Evolutionary conservation across 2,113 vertebrate genomes (phyloP).

Genomic region (Pteropus alecto): DNA sequence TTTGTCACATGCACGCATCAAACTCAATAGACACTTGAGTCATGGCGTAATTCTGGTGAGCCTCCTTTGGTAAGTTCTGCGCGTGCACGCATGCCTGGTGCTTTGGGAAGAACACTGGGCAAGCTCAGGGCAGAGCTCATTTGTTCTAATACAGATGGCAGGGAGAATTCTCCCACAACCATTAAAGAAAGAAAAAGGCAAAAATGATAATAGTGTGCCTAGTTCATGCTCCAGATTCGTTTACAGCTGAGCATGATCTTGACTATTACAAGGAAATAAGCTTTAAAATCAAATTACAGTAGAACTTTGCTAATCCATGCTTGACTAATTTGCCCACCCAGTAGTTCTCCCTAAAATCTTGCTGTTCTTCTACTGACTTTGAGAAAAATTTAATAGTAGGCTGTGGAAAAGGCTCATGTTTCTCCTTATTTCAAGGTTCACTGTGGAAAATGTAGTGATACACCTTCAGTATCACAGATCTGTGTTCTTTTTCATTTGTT

Average conservation of each 20-base stretch:
- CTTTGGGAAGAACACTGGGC: background rate
- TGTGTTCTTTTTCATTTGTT: too few species aligned
- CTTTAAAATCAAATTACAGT: conserved; percentile 54
- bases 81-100: accelerated
- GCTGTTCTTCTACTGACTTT: background rate
- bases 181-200: background rate
- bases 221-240: background rate
- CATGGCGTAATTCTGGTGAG: background rate
- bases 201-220: background rate
- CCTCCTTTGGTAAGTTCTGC: background rate
- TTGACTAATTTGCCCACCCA: conserved; percentile 67
- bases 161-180: background rate
- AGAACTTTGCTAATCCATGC: conserved; percentile 48
- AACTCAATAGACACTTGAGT: background rate
- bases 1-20: background rate
- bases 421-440: background rate
- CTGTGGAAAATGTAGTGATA: background rate
- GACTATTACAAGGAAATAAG: conserved; percentile 41
- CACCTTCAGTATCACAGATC: background rate
- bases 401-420: background rate
- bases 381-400: background rate
- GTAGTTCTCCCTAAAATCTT: conserved; percentile 25
- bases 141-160: background rate
- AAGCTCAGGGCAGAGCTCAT: background rate
- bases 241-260: background rate